Base-by-base conservation (phyloP, 2,888 invertebrate genomes). In the Brachypalpus laphriformis region DNA sequence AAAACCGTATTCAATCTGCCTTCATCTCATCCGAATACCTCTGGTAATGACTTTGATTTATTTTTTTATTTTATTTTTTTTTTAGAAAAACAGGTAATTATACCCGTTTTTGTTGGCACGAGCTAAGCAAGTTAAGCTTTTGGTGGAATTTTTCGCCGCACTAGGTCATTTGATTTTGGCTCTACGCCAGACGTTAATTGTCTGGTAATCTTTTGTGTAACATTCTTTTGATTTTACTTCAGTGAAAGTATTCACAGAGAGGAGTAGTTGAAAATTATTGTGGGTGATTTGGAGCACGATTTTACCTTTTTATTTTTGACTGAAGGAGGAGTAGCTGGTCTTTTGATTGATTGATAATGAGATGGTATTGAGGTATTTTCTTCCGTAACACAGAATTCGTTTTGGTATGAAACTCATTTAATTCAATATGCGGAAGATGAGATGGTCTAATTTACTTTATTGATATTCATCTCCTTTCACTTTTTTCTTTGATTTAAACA, bases 31-130 rank as follows among this genome's bases (percentile, higher is more conserved):
- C 54, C 54, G 31, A 68, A 65, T 70, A 37, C 65, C 59, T 40
- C 54, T 63, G 72, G 68, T 72, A 74, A 78, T 74, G 68, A 63
- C 63, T 78, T 78, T 70, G 70, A 63, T 77, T 77, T n/a, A n/a
- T n/a, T n/a, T n/a, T n/a, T n/a, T 56, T 78, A 72, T 31, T 31
- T 45, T 51, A 54, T 42, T 34, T 18, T 22, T 28, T 14, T 9
- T 5, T 31, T 9, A 70, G 18, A 42, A 42, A 42, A 68, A 45
- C 68, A 22, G 59, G 61, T 54, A 77, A 77, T 70, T 77, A 40
- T 40, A 70, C 68, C 20, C 28, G 61, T 37, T 42, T 76, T 40
- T 25, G 61, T 54, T 61, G 77, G 77, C 77, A 77, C 77, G 77
- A 61, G 77, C 68, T 45, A 54, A 57, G 37, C 45, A 18, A 49